phyloP scores from a whole-genome alignment of 2,797 vertebrate species.

The Rhodeus uyekii region DNA sequence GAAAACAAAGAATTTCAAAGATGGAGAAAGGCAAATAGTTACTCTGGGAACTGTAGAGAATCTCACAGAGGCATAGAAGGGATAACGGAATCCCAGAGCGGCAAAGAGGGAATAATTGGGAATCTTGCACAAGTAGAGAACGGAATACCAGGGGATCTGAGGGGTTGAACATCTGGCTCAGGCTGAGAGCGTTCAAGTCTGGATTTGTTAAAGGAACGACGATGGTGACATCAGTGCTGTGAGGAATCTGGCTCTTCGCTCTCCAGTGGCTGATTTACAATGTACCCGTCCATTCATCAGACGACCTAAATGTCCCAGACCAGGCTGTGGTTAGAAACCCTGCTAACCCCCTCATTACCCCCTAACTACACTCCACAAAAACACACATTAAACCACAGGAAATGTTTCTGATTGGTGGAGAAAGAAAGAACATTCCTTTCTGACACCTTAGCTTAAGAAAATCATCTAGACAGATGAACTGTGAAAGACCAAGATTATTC shows the following conservation, averaged over 20 bases:
- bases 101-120: slow-evolving; percentile 20
- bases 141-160: slow-evolving; percentile 48
- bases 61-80: neutral
- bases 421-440: slow-evolving; percentile 57
- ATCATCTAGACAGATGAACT: slow-evolving; percentile 46
- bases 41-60: neutral
- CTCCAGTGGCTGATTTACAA: slow-evolving; percentile 73
- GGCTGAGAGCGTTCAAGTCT: slow-evolving; percentile 74
- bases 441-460: slow-evolving; percentile 40
- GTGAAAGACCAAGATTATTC: slow-evolving; percentile 32
- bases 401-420: slow-evolving; percentile 35
- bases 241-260: slow-evolving; percentile 75
- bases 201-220: slow-evolving; percentile 77
- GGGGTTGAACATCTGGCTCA: slow-evolving; percentile 76
- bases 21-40: neutral
- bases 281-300: slow-evolving; percentile 70
- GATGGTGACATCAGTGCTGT: slow-evolving; percentile 74
- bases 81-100: slow-evolving; percentile 7
- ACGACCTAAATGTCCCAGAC: slow-evolving; percentile 54
- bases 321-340: slow-evolving; percentile 61
- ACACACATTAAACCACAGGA: slow-evolving; percentile 50
- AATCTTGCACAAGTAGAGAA: slow-evolving; percentile 42
- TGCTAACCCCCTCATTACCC: slow-evolving; percentile 68
- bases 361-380: slow-evolving; percentile 47
- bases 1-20: neutral